These are phyloP conservation scores for Microcebus griseorufus DNA, from an alignment of 2,113 vertebrate species.

Conservation along the genomic window DNA sequence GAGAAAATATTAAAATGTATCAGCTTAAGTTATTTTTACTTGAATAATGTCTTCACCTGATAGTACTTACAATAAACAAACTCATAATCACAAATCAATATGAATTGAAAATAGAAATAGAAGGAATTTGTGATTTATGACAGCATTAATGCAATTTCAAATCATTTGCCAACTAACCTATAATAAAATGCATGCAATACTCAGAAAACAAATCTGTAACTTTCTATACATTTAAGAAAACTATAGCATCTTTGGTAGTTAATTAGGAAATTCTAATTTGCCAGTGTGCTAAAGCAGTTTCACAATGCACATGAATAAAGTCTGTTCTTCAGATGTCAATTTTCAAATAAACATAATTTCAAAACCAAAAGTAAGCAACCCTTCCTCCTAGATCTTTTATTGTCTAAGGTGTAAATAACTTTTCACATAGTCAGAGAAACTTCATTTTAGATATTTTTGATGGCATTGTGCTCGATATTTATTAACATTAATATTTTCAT, in stretches of 20 bases:
- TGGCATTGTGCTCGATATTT: conserved; percentile 2
- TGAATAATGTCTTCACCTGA: neutral
- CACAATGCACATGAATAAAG: neutral
- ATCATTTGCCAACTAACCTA: neutral
- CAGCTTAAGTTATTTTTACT: neutral
- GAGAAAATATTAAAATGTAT: conserved; percentile 4
- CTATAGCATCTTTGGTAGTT: neutral
- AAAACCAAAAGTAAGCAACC: conserved; percentile 6
- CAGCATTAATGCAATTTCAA: neutral
- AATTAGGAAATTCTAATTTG: neutral
- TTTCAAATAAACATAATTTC: neutral
- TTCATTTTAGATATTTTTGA: conserved; percentile 51
- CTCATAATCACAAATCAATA: neutral
- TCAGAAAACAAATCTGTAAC: neutral
- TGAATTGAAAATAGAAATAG: neutral
- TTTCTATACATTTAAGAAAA: neutral
- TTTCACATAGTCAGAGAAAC: neutral
- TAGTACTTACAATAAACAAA: neutral
- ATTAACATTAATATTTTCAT: conserved; percentile 44
- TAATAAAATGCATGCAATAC: neutral
- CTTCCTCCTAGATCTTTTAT: neutral
- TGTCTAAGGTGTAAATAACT: conserved; percentile 6
- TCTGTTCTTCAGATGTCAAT: neutral
- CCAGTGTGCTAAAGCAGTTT: neutral
- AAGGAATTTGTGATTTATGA: neutral